A percentile compares a stretch with the other conserved stretches of the same genome.
Evolutionary conservation across 2,888 invertebrate species (phyloP).

Genomic region (Troglohyphantes excavatus): DNA sequence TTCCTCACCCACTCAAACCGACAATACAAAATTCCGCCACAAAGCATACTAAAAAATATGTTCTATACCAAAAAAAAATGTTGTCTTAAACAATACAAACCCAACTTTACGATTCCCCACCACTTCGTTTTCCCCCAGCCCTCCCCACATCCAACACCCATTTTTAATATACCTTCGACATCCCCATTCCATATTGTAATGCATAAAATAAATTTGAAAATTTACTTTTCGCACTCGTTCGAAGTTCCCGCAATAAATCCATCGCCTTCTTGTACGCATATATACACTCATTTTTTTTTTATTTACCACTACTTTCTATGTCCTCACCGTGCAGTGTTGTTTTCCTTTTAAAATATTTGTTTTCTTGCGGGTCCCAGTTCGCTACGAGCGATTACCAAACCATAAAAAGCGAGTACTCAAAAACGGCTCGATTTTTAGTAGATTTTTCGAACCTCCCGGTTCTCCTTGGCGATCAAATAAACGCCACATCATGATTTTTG

Average conservation of each 20-base stretch:
- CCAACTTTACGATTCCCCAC: slow-evolving; percentile 20
- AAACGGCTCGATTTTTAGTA: slow-evolving; percentile 77
- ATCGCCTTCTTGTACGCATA: slow-evolving; percentile 48
- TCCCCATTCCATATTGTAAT: slow-evolving; percentile 18
- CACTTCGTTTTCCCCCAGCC: neutral
- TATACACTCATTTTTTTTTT: slow-evolving; percentile 43
- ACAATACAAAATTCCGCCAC: neutral
- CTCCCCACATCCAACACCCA: slow-evolving; percentile 4
- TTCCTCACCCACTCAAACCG: neutral
- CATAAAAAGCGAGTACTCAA: slow-evolving; percentile 69
- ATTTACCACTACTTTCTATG: slow-evolving; percentile 19
- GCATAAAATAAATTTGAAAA: slow-evolving; percentile 73
- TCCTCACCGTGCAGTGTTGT: slow-evolving; percentile 27
- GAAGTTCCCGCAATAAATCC: slow-evolving; percentile 61
- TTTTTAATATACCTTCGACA: slow-evolving; percentile 15
- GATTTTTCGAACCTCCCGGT: slow-evolving; percentile 62
- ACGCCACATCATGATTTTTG: slow-evolving; percentile 78
- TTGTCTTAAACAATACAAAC: slow-evolving; percentile 24
- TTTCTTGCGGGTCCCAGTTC: slow-evolving; percentile 15
- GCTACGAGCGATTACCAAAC: slow-evolving; percentile 72
- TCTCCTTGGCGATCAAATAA: slow-evolving; percentile 74
- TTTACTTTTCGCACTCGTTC: slow-evolving; percentile 44
- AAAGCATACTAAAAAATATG: neutral
- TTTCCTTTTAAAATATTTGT: slow-evolving; percentile 69
- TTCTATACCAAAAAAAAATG: neutral